These are phyloP conservation scores for Heliconius hortense DNA, from an alignment of 2,888 invertebrate species.

Conservation along the genomic window DNA sequence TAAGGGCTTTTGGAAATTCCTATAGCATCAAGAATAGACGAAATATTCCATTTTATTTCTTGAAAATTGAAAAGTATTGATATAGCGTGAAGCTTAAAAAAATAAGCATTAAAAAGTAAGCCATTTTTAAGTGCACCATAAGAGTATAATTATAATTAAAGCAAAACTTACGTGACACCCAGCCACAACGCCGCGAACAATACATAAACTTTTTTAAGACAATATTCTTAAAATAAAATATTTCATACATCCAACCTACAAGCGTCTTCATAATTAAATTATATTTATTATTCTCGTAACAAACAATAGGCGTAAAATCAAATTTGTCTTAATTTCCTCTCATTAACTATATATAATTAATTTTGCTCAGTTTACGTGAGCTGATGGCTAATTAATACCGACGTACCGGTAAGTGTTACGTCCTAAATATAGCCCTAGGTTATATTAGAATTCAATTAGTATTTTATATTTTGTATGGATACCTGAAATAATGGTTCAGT, in stretches of 20 bases:
- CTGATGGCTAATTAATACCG: constrained; percentile 33
- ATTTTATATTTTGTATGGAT: neutral
- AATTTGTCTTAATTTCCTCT: constrained; percentile 37
- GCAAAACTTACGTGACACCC: neutral
- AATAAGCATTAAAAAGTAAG: neutral
- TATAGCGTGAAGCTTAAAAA: neutral
- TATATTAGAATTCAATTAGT: constrained; percentile 6
- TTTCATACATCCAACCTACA: neutral
- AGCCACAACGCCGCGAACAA: neutral
- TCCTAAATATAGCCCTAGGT: constrained; percentile 16
- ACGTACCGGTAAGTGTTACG: constrained; percentile 21
- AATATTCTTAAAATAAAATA: neutral
- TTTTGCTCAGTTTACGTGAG: constrained; percentile 31
- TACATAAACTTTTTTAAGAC: neutral
- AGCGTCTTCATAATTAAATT: constrained; percentile 6
- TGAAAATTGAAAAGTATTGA: too few species aligned
- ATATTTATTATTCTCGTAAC: constrained; percentile 16
- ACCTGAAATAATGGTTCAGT: neutral
- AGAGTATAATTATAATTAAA: neutral
- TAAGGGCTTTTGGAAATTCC: too few species aligned
- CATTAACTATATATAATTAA: constrained; percentile 37
- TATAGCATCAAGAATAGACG: too few species aligned
- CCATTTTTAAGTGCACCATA: neutral
- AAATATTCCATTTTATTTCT: too few species aligned
- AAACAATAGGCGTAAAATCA: constrained; percentile 13